These are phyloP conservation scores for Malthinus flaveolus DNA, from an alignment of 2,888 invertebrate genomes.

Conservation along the genomic window DNA sequence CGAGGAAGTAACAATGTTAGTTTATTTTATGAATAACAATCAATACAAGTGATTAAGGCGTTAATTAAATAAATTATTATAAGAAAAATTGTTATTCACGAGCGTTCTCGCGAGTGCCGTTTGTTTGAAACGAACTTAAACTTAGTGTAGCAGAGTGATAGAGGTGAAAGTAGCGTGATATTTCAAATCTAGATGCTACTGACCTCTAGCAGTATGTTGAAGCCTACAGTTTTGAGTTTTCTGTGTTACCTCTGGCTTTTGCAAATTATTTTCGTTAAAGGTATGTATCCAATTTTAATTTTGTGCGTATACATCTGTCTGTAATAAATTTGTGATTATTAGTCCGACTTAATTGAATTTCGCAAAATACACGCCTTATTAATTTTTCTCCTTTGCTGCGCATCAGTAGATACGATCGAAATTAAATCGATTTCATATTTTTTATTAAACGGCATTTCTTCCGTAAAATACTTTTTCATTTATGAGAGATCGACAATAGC, in stretches of 20 bases:
- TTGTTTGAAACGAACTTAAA: background rate
- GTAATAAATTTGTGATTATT: no score
- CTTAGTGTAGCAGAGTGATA: slow-evolving; percentile 9
- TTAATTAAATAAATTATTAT: slow-evolving; percentile 11
- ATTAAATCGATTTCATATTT: background rate
- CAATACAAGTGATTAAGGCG: slow-evolving; percentile 1
- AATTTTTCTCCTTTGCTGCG: background rate
- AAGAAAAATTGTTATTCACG: slow-evolving; percentile 14
- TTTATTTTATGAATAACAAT: slow-evolving; percentile 8
- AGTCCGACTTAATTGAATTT: background rate
- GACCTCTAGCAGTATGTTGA: slow-evolving; percentile 43
- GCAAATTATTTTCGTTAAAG: slow-evolving; percentile 9
- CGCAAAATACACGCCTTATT: background rate
- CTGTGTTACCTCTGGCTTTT: slow-evolving; percentile 30
- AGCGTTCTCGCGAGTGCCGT: slow-evolving; percentile 6
- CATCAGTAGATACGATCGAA: no score
- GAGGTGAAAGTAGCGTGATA: slow-evolving; percentile 33
- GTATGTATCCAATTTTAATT: background rate
- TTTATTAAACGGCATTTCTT: background rate
- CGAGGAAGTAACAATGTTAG: background rate
- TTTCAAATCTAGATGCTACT: slow-evolving; percentile 39
- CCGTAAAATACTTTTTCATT: no score
- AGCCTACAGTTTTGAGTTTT: slow-evolving; percentile 32
- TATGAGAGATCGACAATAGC: no score
- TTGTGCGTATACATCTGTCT: no score